phyloP scores from a whole-genome alignment of 2,797 vertebrate genomes.

The Protonibea diacanthus region DNA sequence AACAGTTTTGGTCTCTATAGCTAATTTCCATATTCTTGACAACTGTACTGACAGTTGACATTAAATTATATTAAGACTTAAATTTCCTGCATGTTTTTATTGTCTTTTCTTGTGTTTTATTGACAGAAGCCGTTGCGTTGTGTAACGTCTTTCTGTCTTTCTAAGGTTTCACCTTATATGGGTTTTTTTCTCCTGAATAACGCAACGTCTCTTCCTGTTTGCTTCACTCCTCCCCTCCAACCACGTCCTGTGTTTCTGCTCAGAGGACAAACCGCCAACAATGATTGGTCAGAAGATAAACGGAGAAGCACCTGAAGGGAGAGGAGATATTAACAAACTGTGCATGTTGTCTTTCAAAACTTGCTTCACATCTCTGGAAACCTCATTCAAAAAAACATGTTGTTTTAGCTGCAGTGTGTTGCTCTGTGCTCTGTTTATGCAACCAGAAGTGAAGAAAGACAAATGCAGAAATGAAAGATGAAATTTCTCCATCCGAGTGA shows the following conservation, averaged over 20 bases:
- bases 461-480: slow-evolving; percentile 64
- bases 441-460: slow-evolving; percentile 47
- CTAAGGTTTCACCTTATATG: slow-evolving; percentile 63
- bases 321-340: not conserved
- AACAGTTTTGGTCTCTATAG: too few species aligned
- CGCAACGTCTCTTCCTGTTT: slow-evolving; percentile 13
- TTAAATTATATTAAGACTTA: too few species aligned
- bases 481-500: slow-evolving; percentile 32
- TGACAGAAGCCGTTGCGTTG: slow-evolving; percentile 13
- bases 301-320: not conserved
- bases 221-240: slow-evolving; percentile 30
- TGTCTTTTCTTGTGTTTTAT: not conserved
- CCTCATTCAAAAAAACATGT: not conserved
- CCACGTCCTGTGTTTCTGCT: slow-evolving; percentile 33
- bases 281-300: slow-evolving; percentile 32
- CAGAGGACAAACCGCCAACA: not conserved
- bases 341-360: too few species aligned
- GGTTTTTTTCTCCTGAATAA: slow-evolving; percentile 15
- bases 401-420: not conserved
- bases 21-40: too few species aligned
- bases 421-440: not conserved
- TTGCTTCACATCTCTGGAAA: not conserved
- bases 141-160: slow-evolving; percentile 2
- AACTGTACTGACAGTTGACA: too few species aligned
- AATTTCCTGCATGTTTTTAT: too few species aligned